Conservation (phyloP, 2,113 vertebrate genomes). For the Nothoprocta perdicaria region DNA sequence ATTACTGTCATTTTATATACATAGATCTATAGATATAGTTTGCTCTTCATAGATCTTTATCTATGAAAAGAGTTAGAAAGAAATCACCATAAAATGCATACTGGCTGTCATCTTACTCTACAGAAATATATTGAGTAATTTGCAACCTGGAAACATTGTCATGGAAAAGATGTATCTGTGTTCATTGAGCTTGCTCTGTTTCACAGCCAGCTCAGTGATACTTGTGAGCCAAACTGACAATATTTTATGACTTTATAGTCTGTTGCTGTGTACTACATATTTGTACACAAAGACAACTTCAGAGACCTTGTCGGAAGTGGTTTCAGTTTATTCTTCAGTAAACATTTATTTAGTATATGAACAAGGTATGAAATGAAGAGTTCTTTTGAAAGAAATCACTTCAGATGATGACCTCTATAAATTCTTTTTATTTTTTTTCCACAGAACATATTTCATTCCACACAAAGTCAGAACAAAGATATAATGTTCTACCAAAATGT, state of each 20-base stretch:
- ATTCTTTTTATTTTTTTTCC: background rate
- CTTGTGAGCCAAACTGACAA: background rate
- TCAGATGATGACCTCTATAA: conserved; percentile 24
- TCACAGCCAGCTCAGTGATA: background rate
- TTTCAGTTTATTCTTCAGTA: background rate
- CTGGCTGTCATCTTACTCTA: background rate
- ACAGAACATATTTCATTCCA: conserved; percentile 33
- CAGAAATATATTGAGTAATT: background rate
- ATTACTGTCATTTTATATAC: background rate
- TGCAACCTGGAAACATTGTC: background rate
- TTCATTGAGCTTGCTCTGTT: background rate
- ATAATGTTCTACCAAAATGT: conserved; percentile 40
- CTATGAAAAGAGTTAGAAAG: background rate
- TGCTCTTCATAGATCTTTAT: background rate
- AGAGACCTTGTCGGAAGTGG: background rate
- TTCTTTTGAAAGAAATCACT: conserved; percentile 27
- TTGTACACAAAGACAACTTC: background rate
- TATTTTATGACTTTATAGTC: background rate
- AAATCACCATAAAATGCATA: background rate
- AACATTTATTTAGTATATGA: conserved; percentile 10
- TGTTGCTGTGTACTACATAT: background rate
- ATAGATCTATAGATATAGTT: background rate
- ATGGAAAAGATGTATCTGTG: background rate
- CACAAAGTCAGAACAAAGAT: conserved; percentile 35
- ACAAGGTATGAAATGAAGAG: conserved; percentile 35